Base-by-base conservation (phyloP, 2,113 vertebrate species). In the Sebastes fasciatus region DNA sequence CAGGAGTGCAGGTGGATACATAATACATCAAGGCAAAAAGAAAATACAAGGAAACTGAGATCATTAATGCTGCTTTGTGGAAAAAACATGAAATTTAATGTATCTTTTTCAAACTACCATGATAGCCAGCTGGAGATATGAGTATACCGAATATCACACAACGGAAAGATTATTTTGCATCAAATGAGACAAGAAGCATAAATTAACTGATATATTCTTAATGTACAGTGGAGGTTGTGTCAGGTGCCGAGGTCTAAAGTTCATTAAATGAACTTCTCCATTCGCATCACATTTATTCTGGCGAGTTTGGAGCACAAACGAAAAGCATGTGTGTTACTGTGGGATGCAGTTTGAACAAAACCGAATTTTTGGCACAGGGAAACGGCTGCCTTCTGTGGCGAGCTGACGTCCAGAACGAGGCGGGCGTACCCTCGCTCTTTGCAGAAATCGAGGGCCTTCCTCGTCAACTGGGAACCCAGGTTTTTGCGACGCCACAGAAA, bases 381-480 rank as follows among this genome's bases (percentile, higher is more conserved):
- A 8, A 88, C 11, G 6, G 92, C 94, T 0, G 90, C 90, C 0
- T 64, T 71, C 85, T 95, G 94, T 0, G 91, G 81, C 0, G 92
- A 94, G 84, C 90, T 92, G 76, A 92, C 86, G 6, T 94, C 90
- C 75, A 94, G 57, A 0, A 79, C 62, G 0, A 95, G 66, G 1
- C 87, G 84, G 8, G 49, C 17, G 51, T 91, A 84, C 55, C 92
- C 91, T 21, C 70, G 90, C 23, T 93, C 84, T 52, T 93, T 91
- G 88, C 93, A 95, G 87, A 95, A 95, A 23, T 93, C 93, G 45
- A 94, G 40, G 4, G 86, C 91, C 58, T 82, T 92, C 57, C 65
- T 77, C 0, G 67, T 82, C 70, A 95, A 21, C 82, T 83, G 89
- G 0, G 85, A 87, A 6, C 91, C 94, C 62, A 94, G 45, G 52